Base-by-base conservation (phyloP, 2,113 vertebrate species). In the Micromys minutus region DNA sequence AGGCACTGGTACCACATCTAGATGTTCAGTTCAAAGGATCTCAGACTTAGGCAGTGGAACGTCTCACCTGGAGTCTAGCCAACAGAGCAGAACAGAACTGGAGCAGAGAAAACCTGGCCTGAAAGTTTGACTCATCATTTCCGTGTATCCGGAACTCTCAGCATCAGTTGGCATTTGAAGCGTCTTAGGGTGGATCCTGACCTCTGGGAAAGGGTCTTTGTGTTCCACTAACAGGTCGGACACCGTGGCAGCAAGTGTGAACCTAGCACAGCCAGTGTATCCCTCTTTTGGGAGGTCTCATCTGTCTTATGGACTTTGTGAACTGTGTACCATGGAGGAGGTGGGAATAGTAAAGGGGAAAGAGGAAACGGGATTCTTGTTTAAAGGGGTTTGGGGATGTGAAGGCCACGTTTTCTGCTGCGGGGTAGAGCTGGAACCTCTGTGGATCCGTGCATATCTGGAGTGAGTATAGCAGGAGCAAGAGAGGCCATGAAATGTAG, bases 401-500 rank as follows among this genome's bases (percentile, higher is more conserved):
- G 4, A n/a, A 76, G 67, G 34, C 34, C 2, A 17, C 36, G 6
- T 88, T 34, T 31, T 85, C 72, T n/a, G 69, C 50, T 19, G 21
- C 71, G 11, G 12, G 36, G 24, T 84, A 61, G 22, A 65, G 36
- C 39, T 90, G 96, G 87, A 94, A 94, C 71, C 89, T 96, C 95
- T 85, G 85, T 75, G 93, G 72, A 88, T 90, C 3, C 95, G 94
- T n/a, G 57, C 95, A 93, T 93, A 92, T 94, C 95, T 96, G 96
- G 94, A 97, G 93, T 7, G 3, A 97, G 84, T 0, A 0, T 22
- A 7, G 84, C 76, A 92, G 36, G 92, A 97, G 90, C 61, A 31
- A 87, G 87, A 90, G 85, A 39, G 5, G 87, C 93, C 98, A 98
- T 98, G 97, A 97, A 21, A 36, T 97, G 96, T 94, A 96, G 97